Base-by-base conservation (phyloP, 2,113 vertebrate species). In the Scortum barcoo region DNA sequence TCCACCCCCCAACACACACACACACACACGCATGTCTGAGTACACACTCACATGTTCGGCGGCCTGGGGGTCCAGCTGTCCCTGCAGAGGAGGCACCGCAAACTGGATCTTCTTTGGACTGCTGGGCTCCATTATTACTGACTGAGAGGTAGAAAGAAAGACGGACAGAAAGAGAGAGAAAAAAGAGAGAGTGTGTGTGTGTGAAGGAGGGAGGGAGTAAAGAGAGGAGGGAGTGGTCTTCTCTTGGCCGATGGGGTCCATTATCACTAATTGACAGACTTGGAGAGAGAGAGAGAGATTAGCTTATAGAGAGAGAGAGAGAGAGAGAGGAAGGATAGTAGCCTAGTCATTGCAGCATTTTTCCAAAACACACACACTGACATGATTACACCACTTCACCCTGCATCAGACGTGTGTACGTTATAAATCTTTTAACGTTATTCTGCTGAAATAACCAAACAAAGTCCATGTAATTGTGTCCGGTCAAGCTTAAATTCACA, bases 51-150 rank as follows among this genome's bases (percentile, higher is more conserved):
- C 97, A 94, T 99, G 97, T 88, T 99, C 97, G 16, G 97, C 96
- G 28, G 97, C 97, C 91, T 98, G 97, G 0, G 97, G 97, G 86
- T 98, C 97, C 90, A 98, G 95, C 79, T 97, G 97, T 84, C 96
- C 97, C 95, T 99, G 97, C 82, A 98, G 96, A 7, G 96, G 94
- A 33, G 97, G 97, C n/a, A 96, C 96, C 11, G 95, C 95, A 86
- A 98, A 99, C 72, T 99, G 97, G 95, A 99, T 98, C 95, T 98
- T 98, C 95, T 99, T 99, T 26, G 97, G 97, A 92, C 97, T 99
- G 94, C 97, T 96, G 90, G 97, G 97, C 93, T 99, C 97, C 97
- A 99, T 98, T n/a, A 69, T 89, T 75, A 83, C 91, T 81, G 81
- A 93, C 83, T 86, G 86, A 88, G 78, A 79, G 76, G 72, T 51